Base-by-base conservation (phyloP, 2,113 vertebrate genomes). In the Thamnaconus septentrionalis region DNA sequence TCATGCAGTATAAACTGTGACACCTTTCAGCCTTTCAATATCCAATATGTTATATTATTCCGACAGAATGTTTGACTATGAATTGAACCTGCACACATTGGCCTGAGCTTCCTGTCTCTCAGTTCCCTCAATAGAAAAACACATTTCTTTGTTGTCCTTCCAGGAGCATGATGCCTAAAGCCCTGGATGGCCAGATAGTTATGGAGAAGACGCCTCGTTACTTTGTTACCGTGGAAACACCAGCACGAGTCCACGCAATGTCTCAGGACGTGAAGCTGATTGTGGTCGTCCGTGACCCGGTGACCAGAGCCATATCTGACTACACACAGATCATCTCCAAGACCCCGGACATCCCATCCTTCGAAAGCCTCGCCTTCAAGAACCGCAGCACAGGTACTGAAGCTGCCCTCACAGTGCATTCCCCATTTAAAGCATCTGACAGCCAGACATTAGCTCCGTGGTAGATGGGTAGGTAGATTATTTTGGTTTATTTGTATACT, bases 261-360 rank as follows among this genome's bases (percentile, higher is more conserved):
- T 92, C 92, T 0, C 82, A 60, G 48, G 83, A 90, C 1, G 87
- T 92, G 58, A 93, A 93, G 85, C 80, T 93, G 65, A 93, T 93
- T 0, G 91, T 93, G 62, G 92, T 93, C 5, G 91, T 93, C 45
- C 88, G 92, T 5, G 91, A 93, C 74, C 92, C 92, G 0, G 89
- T 92, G 72, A 92, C 92, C 51, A 81, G 92, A 48, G 92, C 92
- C 65, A 92, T 93, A 75, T 93, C 92, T 0, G 92, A 93, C 83
- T 93, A 93, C 83, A 93, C 92, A 0, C 92, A 93, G 83, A 93
- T 93, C 71, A 92, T 93, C 78, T 93, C 92, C 56, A 93, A 93
- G 84, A 89, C 91, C 0, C 90, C 89, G 0, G 71, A 87, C 75
- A 91, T 93, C 64, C 89, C 92, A 7, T 58, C 90, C 9, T 93